phyloP scores from a whole-genome alignment of 2,888 invertebrate species.

The Oasisia sp. region DNA sequence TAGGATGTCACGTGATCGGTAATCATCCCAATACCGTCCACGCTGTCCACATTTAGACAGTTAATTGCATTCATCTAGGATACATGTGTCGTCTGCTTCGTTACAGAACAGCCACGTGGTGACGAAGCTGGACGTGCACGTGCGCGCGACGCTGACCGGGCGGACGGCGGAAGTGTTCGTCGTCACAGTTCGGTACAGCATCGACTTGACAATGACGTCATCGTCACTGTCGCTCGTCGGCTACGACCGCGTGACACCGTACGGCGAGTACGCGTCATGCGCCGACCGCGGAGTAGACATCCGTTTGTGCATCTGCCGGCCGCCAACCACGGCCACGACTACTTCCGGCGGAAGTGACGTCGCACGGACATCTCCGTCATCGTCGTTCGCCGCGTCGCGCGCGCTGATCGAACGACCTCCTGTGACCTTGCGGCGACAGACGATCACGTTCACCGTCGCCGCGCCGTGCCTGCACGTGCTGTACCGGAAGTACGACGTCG shows the following conservation, averaged over 20 bases:
- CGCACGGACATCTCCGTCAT: background rate
- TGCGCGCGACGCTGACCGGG: constrained; percentile 25
- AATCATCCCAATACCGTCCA: too few relatives aligned
- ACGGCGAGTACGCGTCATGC: constrained; percentile 47
- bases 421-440: background rate
- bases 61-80: background rate
- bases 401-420: background rate
- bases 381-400: background rate
- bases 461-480: background rate
- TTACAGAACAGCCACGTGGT: constrained; percentile 38
- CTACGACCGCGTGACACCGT: constrained; percentile 49
- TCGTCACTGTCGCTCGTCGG: constrained; percentile 35
- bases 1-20: too few relatives aligned
- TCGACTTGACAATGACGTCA: background rate
- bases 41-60: too few relatives aligned
- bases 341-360: background rate
- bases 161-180: constrained; percentile 43
- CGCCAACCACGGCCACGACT: constrained; percentile 14
- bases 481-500: background rate
- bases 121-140: constrained; percentile 46
- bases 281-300: constrained; percentile 46
- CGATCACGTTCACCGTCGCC: background rate
- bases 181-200: constrained; percentile 36
- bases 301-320: constrained; percentile 49
- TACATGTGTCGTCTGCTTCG: background rate